Conservation (phyloP, 2,888 invertebrate genomes). For the Ochropleura leucogaster region DNA sequence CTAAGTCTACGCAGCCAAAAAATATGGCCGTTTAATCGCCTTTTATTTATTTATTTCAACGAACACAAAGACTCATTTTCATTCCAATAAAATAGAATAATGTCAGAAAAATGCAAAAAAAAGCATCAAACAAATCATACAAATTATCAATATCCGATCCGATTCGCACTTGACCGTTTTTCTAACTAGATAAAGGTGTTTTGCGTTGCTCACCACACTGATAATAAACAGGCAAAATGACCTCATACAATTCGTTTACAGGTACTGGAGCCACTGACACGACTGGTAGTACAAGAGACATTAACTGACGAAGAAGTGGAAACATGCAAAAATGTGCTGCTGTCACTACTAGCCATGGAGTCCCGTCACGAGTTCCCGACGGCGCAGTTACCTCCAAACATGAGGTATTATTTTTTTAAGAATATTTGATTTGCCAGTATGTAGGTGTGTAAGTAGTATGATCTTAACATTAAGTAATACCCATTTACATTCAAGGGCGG, state of each 20-base stretch:
- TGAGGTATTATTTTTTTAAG: constrained; percentile 84
- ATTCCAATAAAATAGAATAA: too few relatives aligned
- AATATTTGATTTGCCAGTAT: too few relatives aligned
- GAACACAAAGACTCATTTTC: too few relatives aligned
- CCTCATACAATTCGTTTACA: constrained; percentile 71
- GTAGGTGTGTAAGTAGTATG: too few relatives aligned
- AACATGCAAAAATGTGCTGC: constrained; percentile 96
- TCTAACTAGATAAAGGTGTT: neutral
- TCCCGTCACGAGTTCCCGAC: constrained; percentile 95
- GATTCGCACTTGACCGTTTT: neutral
- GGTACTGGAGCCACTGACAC: constrained; percentile 95
- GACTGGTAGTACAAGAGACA: constrained; percentile 95
- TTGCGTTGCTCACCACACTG: neutral
- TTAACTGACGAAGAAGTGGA: constrained; percentile 96
- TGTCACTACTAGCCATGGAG: constrained; percentile 95
- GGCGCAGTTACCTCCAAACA: constrained; percentile 91
- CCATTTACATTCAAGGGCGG: too few relatives aligned
- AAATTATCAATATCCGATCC: too few relatives aligned
- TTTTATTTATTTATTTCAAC: too few relatives aligned
- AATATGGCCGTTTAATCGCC: too few relatives aligned
- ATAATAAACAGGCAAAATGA: neutral
- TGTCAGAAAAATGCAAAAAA: too few relatives aligned
- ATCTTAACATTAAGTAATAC: too few relatives aligned
- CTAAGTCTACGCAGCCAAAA: too few relatives aligned
- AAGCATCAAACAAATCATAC: too few relatives aligned